Percentiles rank a stretch among this genome's conserved stretches.
Conservation (phyloP, 2,797 vertebrate species). For the Sebastolobus altivelis region DNA sequence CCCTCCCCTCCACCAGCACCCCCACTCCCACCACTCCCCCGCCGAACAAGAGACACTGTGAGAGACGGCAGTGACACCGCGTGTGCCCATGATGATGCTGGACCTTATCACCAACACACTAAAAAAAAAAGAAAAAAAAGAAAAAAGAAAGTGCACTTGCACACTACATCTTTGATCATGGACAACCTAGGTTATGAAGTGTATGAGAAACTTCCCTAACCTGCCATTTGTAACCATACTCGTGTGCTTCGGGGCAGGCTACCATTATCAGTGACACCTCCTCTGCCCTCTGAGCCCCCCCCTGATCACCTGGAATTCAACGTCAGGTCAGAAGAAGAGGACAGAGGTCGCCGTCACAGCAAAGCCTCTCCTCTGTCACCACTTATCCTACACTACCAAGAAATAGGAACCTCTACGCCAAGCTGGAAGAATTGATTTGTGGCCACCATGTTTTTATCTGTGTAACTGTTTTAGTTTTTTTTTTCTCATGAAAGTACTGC, state of each 20-base stretch:
- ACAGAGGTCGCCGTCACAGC: conserved; percentile 48
- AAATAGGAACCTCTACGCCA: conserved; percentile 69
- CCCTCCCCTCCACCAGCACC: conserved; percentile 87
- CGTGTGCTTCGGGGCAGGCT: conserved; percentile 48
- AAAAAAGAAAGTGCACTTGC: conserved; percentile 39
- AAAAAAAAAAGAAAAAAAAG: background rate
- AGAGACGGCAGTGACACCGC: conserved; percentile 76
- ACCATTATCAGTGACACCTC: conserved; percentile 51
- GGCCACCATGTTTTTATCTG: conserved; percentile 71
- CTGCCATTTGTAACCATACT: conserved; percentile 57
- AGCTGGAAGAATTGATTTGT: conserved; percentile 75
- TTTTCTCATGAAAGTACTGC: conserved; percentile 80
- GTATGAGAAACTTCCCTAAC: conserved; percentile 42
- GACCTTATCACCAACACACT: conserved; percentile 69
- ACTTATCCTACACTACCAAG: conserved; percentile 60
- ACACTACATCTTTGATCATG: conserved; percentile 65
- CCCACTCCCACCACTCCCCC: conserved; percentile 84
- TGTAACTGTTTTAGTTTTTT: conserved; percentile 57
- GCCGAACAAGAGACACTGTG: conserved; percentile 93
- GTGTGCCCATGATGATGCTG: conserved; percentile 77
- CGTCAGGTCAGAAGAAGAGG: conserved; percentile 44
- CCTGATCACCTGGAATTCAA: conserved; percentile 46
- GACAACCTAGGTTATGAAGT: conserved; percentile 52
- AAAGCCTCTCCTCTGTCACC: conserved; percentile 53
- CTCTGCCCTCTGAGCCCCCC: conserved; percentile 41